Conservation (phyloP, 2,113 vertebrate species). For the Cavia porcellus region DNA sequence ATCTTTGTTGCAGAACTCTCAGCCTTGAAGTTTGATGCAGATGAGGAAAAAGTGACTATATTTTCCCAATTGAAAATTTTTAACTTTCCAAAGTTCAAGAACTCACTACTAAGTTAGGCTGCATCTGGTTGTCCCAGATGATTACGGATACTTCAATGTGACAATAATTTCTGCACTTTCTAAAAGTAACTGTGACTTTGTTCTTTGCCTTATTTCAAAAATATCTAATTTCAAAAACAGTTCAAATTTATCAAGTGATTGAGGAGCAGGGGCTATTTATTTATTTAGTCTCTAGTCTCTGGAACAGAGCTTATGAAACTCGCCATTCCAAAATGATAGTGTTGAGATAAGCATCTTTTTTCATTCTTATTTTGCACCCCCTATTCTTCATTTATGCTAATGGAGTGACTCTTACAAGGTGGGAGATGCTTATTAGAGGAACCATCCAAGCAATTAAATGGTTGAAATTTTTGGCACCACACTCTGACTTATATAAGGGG, state of each 20-base stretch:
- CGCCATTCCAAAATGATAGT: not conserved
- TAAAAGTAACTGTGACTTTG: not conserved
- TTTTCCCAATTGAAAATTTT: not conserved
- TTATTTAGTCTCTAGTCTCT: not conserved
- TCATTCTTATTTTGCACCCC: not conserved
- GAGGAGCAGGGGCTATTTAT: not conserved
- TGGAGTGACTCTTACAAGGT: not conserved
- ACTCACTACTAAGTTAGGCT: not conserved
- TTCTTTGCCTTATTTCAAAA: no score
- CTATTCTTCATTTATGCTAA: not conserved
- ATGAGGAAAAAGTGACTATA: not conserved
- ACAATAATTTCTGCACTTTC: not conserved
- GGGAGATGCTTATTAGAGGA: not conserved
- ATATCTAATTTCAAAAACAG: not conserved
- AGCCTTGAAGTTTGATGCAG: not conserved
- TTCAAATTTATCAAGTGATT: not conserved
- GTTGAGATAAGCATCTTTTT: not conserved
- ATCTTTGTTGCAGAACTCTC: not conserved
- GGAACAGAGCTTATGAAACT: not conserved
- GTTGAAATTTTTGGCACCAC: not conserved
- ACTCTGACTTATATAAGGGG: accelerated
- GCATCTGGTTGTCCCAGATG: not conserved
- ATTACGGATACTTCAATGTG: not conserved
- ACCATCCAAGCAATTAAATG: no score
- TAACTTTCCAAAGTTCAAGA: not conserved